phyloP scores from a whole-genome alignment of 2,888 invertebrate genomes.

The Cabera pusaria region DNA sequence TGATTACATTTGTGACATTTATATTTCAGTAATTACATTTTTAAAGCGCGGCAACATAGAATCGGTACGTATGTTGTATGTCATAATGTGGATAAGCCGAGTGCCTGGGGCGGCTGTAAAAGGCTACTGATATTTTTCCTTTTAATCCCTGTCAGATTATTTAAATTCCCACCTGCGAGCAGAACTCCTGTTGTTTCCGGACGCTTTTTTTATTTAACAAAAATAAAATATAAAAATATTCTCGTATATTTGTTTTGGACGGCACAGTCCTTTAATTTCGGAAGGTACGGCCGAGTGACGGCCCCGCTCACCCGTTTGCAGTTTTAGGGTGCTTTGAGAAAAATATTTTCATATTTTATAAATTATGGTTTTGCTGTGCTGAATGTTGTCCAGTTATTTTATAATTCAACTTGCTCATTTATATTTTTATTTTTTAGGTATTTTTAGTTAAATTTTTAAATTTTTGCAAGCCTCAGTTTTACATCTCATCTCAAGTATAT shows the following conservation, averaged over 20 bases:
- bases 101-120: conserved; percentile 67
- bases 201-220: conserved; percentile 68
- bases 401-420: conserved; percentile 22
- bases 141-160: conserved; percentile 83
- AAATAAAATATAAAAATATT: conserved; percentile 82
- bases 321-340: conserved; percentile 64
- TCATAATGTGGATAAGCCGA: conserved; percentile 67
- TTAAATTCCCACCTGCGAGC: conserved; percentile 82
- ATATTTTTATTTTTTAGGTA: no score
- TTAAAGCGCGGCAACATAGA: conserved; percentile 45
- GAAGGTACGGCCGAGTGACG: conserved; percentile 72
- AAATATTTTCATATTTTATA: conserved; percentile 63
- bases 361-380: no score
- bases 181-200: conserved; percentile 58
- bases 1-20: no score
- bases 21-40: no score
- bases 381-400: no score
- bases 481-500: no score
- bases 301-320: conserved; percentile 47
- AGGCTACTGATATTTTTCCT: conserved; percentile 81
- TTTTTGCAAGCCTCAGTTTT: no score
- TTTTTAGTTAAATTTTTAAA: no score
- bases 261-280: conserved; percentile 81
- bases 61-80: conserved; percentile 7
- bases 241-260: conserved; percentile 81